Percentiles rank a stretch among this genome's conserved stretches.
These are phyloP conservation scores for Drosophila pandora DNA, from an alignment of 1,140 invertebrate genomes.

Conservation along the genomic window DNA sequence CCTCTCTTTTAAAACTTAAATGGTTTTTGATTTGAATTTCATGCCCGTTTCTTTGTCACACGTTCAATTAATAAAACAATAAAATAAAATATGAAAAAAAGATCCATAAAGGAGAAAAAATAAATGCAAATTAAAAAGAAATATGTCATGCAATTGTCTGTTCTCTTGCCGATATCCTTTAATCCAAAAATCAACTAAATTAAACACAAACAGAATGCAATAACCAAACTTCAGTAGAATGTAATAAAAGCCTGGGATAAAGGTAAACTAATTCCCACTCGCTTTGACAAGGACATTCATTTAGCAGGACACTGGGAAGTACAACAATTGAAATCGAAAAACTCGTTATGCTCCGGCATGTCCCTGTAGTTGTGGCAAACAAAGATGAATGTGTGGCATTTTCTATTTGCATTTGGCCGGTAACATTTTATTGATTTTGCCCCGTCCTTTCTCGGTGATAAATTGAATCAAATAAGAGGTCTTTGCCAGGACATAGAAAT, in stretches of 20 bases:
- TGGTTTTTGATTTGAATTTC: background rate
- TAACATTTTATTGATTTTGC: conserved; percentile 67
- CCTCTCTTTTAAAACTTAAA: background rate
- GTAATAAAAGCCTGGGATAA: conserved; percentile 5
- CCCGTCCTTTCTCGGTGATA: conserved; percentile 22
- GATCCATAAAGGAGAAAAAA: background rate
- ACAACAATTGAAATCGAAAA: conserved; percentile 43
- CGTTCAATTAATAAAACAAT: background rate
- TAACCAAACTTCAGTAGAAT: background rate
- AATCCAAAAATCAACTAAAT: background rate
- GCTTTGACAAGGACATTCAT: conserved; percentile 36
- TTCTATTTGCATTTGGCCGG: conserved; percentile 64
- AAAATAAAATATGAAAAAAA: background rate
- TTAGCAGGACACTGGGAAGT: conserved; percentile 7
- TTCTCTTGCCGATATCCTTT: background rate
- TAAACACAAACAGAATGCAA: background rate
- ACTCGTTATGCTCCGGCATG: conserved; percentile 48
- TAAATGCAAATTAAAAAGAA: background rate
- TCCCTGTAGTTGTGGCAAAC: conserved; percentile 42
- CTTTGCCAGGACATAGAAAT: background rate
- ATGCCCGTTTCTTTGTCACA: background rate
- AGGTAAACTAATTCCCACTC: conserved; percentile 31
- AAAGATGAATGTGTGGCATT: conserved; percentile 48
- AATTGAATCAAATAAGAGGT: conserved; percentile 34
- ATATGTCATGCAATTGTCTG: background rate